phyloP scores from a whole-genome alignment of 1,140 invertebrate genomes.

The Drosophila santomea region DNA sequence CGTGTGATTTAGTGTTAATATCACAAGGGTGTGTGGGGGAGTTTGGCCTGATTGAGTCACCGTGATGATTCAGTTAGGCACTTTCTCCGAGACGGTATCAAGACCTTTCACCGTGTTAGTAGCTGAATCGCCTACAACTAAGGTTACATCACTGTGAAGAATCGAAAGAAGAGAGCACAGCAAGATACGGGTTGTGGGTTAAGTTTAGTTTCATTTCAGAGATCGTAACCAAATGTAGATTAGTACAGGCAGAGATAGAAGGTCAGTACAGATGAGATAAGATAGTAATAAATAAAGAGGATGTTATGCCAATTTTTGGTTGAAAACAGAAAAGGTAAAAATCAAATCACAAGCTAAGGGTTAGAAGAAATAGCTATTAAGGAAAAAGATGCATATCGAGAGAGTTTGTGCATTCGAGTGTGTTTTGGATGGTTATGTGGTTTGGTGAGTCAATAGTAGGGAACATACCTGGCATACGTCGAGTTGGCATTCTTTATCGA shows the following conservation, averaged over 20 bases:
- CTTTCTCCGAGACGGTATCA: slow-evolving; percentile 79
- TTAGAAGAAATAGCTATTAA: slow-evolving; percentile 20
- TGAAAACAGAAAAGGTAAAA: slow-evolving; percentile 29
- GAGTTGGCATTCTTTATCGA: slow-evolving; percentile 82
- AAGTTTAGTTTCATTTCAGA: slow-evolving; percentile 63
- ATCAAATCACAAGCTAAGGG: slow-evolving; percentile 38
- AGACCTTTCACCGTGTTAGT: slow-evolving; percentile 69
- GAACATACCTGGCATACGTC: slow-evolving; percentile 83
- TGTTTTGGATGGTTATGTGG: slow-evolving; percentile 18
- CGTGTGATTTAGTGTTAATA: slow-evolving; percentile 74
- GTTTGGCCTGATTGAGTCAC: slow-evolving; percentile 39
- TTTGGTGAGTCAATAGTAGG: slow-evolving; percentile 10
- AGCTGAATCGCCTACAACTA: slow-evolving; percentile 72
- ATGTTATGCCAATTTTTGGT: slow-evolving; percentile 1
- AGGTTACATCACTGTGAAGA: slow-evolving; percentile 79
- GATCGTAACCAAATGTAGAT: slow-evolving; percentile 49
- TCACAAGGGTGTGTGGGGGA: slow-evolving; percentile 59
- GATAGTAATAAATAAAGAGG: slow-evolving; percentile 14
- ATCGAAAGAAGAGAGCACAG: slow-evolving; percentile 67
- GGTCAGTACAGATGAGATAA: slow-evolving; percentile 3
- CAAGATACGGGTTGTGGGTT: slow-evolving; percentile 59
- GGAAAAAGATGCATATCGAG: slow-evolving; percentile 13
- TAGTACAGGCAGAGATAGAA: slow-evolving; percentile 6
- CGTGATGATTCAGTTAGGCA: slow-evolving; percentile 51
- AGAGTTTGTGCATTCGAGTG: slow-evolving; percentile 45